Evolutionary conservation across 2,888 invertebrate genomes (phyloP).

Genomic region (Pristionchus fissidentatus): DNA sequence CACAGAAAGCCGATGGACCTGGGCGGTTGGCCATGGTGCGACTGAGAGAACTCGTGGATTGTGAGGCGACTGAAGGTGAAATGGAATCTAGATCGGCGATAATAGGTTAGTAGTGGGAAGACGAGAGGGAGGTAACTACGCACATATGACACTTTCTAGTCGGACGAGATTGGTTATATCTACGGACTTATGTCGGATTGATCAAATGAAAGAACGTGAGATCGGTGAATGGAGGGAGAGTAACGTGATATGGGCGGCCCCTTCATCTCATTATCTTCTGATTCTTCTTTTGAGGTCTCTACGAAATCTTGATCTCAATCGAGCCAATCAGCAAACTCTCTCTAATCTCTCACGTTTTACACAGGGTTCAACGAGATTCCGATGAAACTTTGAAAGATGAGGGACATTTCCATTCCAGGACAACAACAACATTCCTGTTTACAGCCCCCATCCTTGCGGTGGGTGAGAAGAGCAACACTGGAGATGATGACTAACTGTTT

Average conservation of each 20-base stretch:
- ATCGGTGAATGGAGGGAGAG: too few species aligned
- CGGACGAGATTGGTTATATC: not conserved
- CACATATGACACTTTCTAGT: too few species aligned
- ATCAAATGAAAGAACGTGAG: too few species aligned
- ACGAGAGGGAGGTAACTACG: constrained; percentile 19
- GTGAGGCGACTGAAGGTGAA: not conserved
- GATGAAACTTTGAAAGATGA: too few species aligned
- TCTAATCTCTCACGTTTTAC: not conserved
- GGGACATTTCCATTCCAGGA: too few species aligned
- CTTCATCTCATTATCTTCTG: too few species aligned
- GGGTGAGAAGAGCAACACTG: not conserved
- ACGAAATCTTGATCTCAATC: not conserved
- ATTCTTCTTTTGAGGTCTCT: too few species aligned
- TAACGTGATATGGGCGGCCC: too few species aligned
- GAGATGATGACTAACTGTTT: not conserved
- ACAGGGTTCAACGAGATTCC: not conserved
- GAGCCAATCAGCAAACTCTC: constrained; percentile 3
- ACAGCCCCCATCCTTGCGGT: not conserved
- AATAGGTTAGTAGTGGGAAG: not conserved
- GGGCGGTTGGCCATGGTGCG: not conserved
- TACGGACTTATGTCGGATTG: too few species aligned
- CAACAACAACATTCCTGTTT: not conserved
- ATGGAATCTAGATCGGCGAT: constrained; percentile 9
- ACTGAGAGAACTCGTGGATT: not conserved
- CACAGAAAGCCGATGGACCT: not conserved